Percentiles rank a stretch among this genome's conserved stretches.
Evolutionary conservation across 2,888 invertebrate genomes (phyloP).

Genomic region (Stomorhina lunata): DNA sequence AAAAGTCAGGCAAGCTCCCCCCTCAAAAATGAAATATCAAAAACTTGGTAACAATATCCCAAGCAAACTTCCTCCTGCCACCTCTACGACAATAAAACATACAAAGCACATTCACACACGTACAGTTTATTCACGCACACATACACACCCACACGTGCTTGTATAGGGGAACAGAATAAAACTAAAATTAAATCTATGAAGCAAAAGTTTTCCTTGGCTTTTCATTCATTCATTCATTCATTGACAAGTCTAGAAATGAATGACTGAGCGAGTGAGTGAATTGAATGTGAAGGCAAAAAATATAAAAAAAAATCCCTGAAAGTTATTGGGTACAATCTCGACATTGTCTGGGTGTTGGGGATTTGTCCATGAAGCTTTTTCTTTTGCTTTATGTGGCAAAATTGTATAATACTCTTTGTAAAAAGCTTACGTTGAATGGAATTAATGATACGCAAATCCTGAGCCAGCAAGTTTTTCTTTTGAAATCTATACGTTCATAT

Average conservation of each 20-base stretch:
- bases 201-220: slow-evolving; percentile 50
- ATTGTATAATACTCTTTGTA: slow-evolving; percentile 40
- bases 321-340: background rate
- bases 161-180: too few species aligned
- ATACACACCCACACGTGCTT: too few species aligned
- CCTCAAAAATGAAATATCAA: background rate
- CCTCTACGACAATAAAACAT: slow-evolving; percentile 3
- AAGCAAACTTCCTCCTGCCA: background rate
- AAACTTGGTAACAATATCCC: background rate
- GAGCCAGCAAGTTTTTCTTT: slow-evolving; percentile 55
- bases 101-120: background rate
- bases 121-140: too few species aligned
- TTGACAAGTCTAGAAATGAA: slow-evolving; percentile 29
- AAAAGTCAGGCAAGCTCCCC: slow-evolving; percentile 18
- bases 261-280: slow-evolving; percentile 19
- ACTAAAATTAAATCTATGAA: slow-evolving; percentile 37
- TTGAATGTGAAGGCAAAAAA: background rate
- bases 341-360: background rate
- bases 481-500: background rate
- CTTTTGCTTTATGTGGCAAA: background rate
- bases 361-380: slow-evolving; percentile 9
- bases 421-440: slow-evolving; percentile 49
- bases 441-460: slow-evolving; percentile 67
- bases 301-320: slow-evolving; percentile 16
- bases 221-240: slow-evolving; percentile 36